Conservation (phyloP, 2,113 vertebrate species). For the Tetrax tetrax region DNA sequence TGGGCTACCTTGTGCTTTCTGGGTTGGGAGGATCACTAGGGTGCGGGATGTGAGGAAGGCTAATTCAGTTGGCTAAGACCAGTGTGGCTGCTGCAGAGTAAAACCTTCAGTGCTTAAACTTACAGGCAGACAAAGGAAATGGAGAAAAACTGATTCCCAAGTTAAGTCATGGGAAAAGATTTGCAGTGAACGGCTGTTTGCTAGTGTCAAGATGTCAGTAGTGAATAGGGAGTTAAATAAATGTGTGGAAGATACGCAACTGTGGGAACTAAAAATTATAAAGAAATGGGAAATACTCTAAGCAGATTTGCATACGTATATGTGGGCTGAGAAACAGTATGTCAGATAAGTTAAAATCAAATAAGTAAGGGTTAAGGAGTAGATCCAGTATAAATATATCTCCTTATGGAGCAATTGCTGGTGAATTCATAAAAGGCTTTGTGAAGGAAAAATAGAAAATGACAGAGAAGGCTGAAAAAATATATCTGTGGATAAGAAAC, state of each 20-base stretch:
- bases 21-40: neutral
- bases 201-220: slow-evolving; percentile 21
- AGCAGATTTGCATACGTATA: neutral
- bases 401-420: neutral
- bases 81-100: neutral
- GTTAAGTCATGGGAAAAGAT: slow-evolving; percentile 61
- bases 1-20: neutral
- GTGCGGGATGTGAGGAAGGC: neutral
- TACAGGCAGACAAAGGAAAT: slow-evolving; percentile 26
- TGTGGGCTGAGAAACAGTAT: neutral
- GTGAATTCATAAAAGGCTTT: neutral
- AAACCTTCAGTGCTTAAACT: neutral
- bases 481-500: neutral
- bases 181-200: neutral
- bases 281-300: neutral
- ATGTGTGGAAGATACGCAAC: neutral
- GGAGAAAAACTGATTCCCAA: slow-evolving; percentile 40
- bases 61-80: neutral
- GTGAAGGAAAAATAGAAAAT: neutral
- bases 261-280: slow-evolving; percentile 25
- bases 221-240: slow-evolving; percentile 31
- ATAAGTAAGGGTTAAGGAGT: neutral
- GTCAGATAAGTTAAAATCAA: slow-evolving; percentile 13
- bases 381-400: neutral
- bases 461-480: neutral